Base-by-base conservation (phyloP, 2,888 invertebrate genomes). In the Brachycybe producta region DNA sequence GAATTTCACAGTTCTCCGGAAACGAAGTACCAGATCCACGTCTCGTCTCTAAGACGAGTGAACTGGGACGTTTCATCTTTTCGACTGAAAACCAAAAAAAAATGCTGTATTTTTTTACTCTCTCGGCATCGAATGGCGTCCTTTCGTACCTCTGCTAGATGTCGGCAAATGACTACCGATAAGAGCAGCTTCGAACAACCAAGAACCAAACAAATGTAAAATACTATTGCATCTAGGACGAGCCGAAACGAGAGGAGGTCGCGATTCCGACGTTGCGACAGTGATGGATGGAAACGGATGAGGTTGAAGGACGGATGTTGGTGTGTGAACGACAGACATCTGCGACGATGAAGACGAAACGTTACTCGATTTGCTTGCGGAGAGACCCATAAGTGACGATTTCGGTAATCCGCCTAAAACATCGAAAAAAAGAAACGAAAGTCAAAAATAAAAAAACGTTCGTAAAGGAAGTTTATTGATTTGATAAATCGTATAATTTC, bases 161-260 rank as follows among this genome's bases (percentile, higher is more conserved):
- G n/a, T n/a, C n/a, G n/a, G n/a, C n/a, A n/a, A n/a, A n/a, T 80
- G 80, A 40, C 84, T 84, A 2, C 90, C 90, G 59, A 91, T 84
- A 58, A 92, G 81, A 2, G 92, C 85, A 4, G 92, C 92, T 67
- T 95, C 94, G 65, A 94, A 92, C 55, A 95, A 71, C 95, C 95
- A 95, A 63, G 88, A 85, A 1, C 95, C 94, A 68, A 94, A 92
- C 57, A 95, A 73, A 67, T 95, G 92, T 52, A 95, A 75, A 65
- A 95, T 84, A 56, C 92, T 92, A 69, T 95, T 94, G 61, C 91
- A 91, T 64, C 86, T 86, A 19, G 94, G 91, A 50, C 92, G 60
- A n/a, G 59, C 58, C 15, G 65, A 60, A 7, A 67, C 65, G 51
- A 62, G 60, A 27, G 64, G 60, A 13, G 59, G 59, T 19, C 62